phyloP scores from a whole-genome alignment of 2,113 vertebrate species.

The Philantomba maxwellii region DNA sequence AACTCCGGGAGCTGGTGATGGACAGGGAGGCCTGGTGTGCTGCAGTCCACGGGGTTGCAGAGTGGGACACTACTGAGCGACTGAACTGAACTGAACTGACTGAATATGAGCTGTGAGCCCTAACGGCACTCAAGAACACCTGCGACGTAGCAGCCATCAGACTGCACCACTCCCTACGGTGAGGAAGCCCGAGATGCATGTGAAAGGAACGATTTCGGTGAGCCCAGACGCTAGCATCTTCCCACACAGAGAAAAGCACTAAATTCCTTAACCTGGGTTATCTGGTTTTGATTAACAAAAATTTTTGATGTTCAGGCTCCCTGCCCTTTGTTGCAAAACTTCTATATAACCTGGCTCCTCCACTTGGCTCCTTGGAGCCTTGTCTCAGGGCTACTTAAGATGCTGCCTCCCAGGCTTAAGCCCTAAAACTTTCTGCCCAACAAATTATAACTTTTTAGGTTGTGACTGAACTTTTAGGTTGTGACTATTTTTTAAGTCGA shows the following conservation, averaged over 20 bases:
- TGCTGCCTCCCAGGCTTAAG: background rate
- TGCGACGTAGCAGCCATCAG: background rate
- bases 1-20: background rate
- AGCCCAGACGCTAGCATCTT: background rate
- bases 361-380: background rate
- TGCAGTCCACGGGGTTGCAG: background rate
- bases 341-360: background rate
- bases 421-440: background rate
- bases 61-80: fast-evolving
- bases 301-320: background rate
- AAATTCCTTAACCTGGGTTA: background rate
- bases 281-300: background rate
- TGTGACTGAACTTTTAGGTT: background rate
- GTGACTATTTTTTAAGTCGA: background rate
- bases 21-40: background rate
- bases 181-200: background rate
- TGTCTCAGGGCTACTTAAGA: background rate
- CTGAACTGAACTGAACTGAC: background rate
- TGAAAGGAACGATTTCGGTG: background rate
- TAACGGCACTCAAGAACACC: background rate
- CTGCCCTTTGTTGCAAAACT: background rate
- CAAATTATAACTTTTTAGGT: background rate
- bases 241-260: background rate
- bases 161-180: background rate
- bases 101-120: background rate